Base-by-base conservation (phyloP, 2,888 invertebrate species). In the Callosobruchus maculatus region DNA sequence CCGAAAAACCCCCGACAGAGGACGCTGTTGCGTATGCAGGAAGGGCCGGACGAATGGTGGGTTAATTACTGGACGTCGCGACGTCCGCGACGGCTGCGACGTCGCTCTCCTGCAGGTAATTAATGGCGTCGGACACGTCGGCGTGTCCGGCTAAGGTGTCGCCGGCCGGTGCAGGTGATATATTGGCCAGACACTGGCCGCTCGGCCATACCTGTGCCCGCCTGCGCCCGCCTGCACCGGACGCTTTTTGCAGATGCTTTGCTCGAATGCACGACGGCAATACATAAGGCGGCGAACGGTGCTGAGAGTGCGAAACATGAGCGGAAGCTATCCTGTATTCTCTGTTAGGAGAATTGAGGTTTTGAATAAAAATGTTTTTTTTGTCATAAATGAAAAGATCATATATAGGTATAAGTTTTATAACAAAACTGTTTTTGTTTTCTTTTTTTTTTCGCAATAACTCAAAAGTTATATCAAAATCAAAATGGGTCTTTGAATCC, bases 61-160 rank as follows among this genome's bases (percentile, higher is more conserved):
- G 85, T 86, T 87, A 86, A 86, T 87, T 86, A 86, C 86, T 86
- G 86, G 86, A 82, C 84, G 82, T 81, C 84, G 81, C 81, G 85
- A 86, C 85, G 26, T 18, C 49, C 9, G 13, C 49, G 49, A 18
- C 49, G 3, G 18, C 73, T 76, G 73, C 73, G 66, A 74, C 49
- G 49, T 7, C 26, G 26, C 26, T 2, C 26, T 73, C 72, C 77
- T 76, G 75, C 78, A 78, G 77, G 77, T 83, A 84, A 83, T 83
- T 83, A 84, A 84, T 83, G 83, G 68, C 21, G 21, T 68, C 68
- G 70, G 70, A 26, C n/a, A 26, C 21, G 26, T 70, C 21, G 20
- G 21, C 21, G n/a, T 26, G 22, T 70, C 70, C 70, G 70, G 21
- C 21, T n/a, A 70, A 70, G 26, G 22, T 22, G 70, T 70, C 21